Evolutionary conservation across 2,113 vertebrate genomes (phyloP).

Genomic region (Melanostigma gelatinosum): DNA sequence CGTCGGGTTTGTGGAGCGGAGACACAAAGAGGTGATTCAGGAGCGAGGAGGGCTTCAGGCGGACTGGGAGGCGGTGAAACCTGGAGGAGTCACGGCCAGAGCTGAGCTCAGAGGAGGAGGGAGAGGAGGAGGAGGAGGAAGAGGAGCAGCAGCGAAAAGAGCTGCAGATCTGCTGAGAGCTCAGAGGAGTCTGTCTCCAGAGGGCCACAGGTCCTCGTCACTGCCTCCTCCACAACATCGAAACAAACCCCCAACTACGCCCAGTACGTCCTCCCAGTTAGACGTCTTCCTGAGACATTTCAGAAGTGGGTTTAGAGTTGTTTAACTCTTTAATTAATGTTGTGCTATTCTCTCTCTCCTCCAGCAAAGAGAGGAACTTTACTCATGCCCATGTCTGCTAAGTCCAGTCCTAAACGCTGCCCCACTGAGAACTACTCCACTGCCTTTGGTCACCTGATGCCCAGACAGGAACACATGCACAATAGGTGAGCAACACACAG

Average conservation of each 20-base stretch:
- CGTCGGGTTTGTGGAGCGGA: slow-evolving; percentile 84
- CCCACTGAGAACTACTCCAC: slow-evolving; percentile 96
- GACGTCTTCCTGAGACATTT: background rate
- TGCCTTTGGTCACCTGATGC: slow-evolving; percentile 89
- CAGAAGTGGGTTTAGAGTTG: background rate
- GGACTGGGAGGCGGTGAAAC: slow-evolving; percentile 24
- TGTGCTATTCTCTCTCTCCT: background rate
- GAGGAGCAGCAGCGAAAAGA: slow-evolving; percentile 3
- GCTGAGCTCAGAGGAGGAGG: background rate
- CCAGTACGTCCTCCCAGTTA: slow-evolving; percentile 82
- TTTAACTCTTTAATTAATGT: background rate
- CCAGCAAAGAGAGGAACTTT: slow-evolving; percentile 93
- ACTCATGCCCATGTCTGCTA: slow-evolving; percentile 87
- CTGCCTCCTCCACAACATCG: slow-evolving; percentile 89
- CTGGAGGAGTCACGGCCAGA: background rate
- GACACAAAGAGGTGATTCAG: slow-evolving; percentile 73
- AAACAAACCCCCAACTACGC: slow-evolving; percentile 73
- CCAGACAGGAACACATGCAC: slow-evolving; percentile 83
- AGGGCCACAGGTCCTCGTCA: slow-evolving; percentile 89
- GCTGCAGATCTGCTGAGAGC: slow-evolving; percentile 76
- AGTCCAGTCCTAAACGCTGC: slow-evolving; percentile 95
- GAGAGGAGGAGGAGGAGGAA: background rate
- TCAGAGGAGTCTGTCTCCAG: slow-evolving; percentile 86
- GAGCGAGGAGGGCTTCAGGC: slow-evolving; percentile 77
- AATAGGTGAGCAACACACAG: slow-evolving; percentile 79